These are phyloP conservation scores for Narcine bancroftii DNA, from an alignment of 2,113 vertebrate species.

Conservation along the genomic window DNA sequence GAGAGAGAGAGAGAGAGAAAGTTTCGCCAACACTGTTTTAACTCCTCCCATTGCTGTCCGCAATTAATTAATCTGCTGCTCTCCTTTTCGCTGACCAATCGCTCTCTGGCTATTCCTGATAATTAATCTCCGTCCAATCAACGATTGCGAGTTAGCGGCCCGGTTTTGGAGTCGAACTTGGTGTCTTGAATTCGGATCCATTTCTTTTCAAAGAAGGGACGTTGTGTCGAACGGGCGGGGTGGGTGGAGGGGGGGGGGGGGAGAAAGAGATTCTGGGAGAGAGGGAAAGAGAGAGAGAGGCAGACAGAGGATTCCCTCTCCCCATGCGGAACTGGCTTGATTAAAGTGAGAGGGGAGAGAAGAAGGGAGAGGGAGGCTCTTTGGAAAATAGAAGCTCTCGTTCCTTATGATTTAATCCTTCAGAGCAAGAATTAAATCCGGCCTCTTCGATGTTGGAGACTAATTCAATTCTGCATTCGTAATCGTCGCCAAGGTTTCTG, in stretches of 20 bases:
- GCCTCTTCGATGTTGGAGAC: background rate
- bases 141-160: conserved; percentile 44
- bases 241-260: background rate
- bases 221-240: background rate
- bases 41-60: conserved; percentile 71
- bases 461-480: background rate
- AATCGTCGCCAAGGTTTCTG: background rate
- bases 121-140: conserved; percentile 72
- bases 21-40: conserved; percentile 47
- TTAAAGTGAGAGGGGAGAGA: background rate
- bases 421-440: background rate
- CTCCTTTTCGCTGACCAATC: conserved; percentile 61
- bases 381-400: background rate
- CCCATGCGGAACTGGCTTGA: background rate
- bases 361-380: background rate
- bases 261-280: background rate
- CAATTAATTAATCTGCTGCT: conserved; percentile 65
- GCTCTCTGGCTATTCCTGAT: conserved; percentile 61
- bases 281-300: background rate
- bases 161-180: background rate
- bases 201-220: background rate
- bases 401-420: too few species aligned
- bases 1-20: too few species aligned
- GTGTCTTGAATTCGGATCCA: background rate
- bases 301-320: background rate